Evolutionary conservation across 2,797 vertebrate species (phyloP).

Genomic region (Chrosomus eos): DNA sequence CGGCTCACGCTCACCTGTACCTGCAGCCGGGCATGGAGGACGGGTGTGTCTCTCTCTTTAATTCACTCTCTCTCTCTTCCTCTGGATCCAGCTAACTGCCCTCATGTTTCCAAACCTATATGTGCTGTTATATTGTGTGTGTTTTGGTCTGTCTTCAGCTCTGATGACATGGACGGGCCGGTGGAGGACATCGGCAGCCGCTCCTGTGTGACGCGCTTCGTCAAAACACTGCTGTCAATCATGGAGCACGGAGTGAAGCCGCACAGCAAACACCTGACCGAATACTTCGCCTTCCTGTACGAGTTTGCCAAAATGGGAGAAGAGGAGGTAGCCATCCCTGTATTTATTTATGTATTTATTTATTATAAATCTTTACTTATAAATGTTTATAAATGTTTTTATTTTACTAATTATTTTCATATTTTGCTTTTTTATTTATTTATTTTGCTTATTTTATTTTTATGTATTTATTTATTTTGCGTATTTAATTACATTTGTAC

Average conservation of each 20-base stretch:
- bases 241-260: slow-evolving; percentile 99
- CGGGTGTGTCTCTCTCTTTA: slow-evolving; percentile 77
- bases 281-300: slow-evolving; percentile 98
- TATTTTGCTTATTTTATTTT: neutral
- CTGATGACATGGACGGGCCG: slow-evolving; percentile 96
- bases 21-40: slow-evolving; percentile 98
- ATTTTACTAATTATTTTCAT: neutral
- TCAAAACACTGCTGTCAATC: slow-evolving; percentile 94
- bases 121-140: neutral
- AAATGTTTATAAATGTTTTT: neutral
- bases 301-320: slow-evolving; percentile 99
- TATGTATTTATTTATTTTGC: neutral
- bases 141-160: slow-evolving; percentile 73
- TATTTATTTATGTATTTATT: neutral
- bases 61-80: neutral
- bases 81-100: neutral
- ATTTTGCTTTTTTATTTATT: neutral
- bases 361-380: neutral
- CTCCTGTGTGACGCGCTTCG: slow-evolving; percentile 96
- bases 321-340: slow-evolving; percentile 84
- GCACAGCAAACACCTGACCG: slow-evolving; percentile 98
- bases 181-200: slow-evolving; percentile 98
- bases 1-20: slow-evolving; percentile 97
- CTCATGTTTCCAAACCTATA: neutral
- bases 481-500: neutral